Conservation (phyloP, 2,797 vertebrate genomes). For the Columba guinea region DNA sequence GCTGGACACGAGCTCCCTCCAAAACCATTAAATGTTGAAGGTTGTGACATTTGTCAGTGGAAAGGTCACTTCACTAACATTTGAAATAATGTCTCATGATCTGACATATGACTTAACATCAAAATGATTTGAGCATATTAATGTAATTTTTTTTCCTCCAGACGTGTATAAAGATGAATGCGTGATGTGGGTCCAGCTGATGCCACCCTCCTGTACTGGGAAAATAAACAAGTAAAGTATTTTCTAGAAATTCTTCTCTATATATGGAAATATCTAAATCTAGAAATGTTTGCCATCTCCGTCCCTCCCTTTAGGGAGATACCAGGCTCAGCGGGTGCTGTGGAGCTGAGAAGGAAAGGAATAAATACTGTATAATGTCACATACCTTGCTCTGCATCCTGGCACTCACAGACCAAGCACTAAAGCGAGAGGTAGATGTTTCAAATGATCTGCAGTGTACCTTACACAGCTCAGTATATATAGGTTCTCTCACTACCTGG, state of each 20-base stretch:
- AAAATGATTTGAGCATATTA: conserved; percentile 8
- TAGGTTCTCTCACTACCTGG: not conserved
- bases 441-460: not conserved
- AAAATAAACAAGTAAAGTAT: not conserved
- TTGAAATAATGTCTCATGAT: not conserved
- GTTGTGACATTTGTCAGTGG: conserved; percentile 25
- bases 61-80: conserved; percentile 52
- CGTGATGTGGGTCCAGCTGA: not conserved
- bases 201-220: not conserved
- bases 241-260: not conserved
- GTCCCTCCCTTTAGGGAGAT: not conserved
- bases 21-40: not conserved
- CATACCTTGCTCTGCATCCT: not conserved
- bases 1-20: not conserved
- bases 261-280: not conserved
- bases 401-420: not conserved
- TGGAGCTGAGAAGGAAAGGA: not conserved
- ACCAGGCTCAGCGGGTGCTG: not conserved
- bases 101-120: conserved; percentile 22
- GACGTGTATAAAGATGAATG: not conserved
- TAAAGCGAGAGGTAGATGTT: not conserved
- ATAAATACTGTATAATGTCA: not conserved
- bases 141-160: not conserved
- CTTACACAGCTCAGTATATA: not conserved
- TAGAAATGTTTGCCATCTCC: not conserved